Evolutionary conservation across 2,113 vertebrate genomes (phyloP).

Genomic region (Narcine bancroftii): DNA sequence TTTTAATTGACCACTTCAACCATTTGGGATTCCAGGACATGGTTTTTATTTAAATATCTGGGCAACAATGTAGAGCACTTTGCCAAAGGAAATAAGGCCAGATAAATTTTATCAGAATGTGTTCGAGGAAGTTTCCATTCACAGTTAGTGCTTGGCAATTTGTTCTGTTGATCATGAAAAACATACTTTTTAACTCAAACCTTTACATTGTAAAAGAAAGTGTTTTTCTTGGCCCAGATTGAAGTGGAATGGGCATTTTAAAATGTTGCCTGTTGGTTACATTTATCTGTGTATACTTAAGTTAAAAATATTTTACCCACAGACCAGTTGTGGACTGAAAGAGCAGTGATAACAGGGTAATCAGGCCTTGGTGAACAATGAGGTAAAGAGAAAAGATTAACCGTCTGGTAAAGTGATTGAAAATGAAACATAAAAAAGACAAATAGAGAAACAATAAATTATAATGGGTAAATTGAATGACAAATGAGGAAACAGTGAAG

Average conservation of each 20-base stretch:
- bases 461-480: neutral
- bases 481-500: too few species aligned
- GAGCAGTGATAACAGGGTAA: neutral
- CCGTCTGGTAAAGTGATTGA: neutral
- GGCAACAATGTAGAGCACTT: constrained; percentile 45
- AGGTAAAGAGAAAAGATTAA: too few species aligned
- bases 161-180: constrained; percentile 48
- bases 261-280: neutral
- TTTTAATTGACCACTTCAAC: neutral
- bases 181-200: constrained; percentile 52
- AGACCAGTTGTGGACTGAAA: neutral
- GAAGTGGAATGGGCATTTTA: neutral
- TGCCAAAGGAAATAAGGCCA: constrained; percentile 48
- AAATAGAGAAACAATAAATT: neutral
- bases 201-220: neutral
- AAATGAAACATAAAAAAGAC: neutral
- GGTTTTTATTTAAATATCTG: constrained; percentile 50
- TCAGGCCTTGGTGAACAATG: neutral
- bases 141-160: constrained; percentile 44
- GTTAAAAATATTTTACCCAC: too few species aligned
- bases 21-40: constrained; percentile 44
- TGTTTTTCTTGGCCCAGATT: neutral
- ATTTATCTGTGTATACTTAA: neutral
- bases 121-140: constrained; percentile 47
- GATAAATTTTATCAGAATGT: constrained; percentile 48